phyloP scores from a whole-genome alignment of 35 echinoderm and acorn worm genomes.

The Anneissia japonica region DNA sequence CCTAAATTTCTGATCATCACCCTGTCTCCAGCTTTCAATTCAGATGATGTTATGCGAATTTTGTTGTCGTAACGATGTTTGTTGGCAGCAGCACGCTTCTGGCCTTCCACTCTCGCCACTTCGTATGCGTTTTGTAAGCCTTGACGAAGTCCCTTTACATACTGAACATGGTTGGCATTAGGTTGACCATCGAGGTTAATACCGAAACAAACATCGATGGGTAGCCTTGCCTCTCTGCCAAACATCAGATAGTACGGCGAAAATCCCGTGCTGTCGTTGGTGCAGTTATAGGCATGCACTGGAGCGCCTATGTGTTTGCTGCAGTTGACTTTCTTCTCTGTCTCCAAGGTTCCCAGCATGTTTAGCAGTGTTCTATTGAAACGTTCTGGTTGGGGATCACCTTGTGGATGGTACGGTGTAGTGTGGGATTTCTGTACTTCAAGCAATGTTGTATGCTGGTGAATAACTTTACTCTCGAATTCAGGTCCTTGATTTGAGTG shows the following conservation, averaged over 20 bases:
- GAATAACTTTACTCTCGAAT: constrained; percentile 26
- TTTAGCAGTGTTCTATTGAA: constrained; percentile 55
- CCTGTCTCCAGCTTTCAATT: neutral
- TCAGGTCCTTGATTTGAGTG: too few species aligned
- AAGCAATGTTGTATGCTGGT: constrained; percentile 32
- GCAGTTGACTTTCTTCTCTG: constrained; percentile 48
- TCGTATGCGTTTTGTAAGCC: constrained; percentile 27
- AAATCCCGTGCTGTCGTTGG: constrained; percentile 40
- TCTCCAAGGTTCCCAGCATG: constrained; percentile 36
- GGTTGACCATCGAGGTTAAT: constrained; percentile 11
- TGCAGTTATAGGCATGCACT: constrained; percentile 71
- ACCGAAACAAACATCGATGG: constrained; percentile 42
- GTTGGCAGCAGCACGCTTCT: constrained; percentile 7
- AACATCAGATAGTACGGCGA: constrained; percentile 52
- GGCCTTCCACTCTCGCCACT: neutral
- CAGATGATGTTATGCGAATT: neutral
- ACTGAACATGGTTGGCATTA: constrained; percentile 13
- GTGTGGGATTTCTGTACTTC: constrained; percentile 34
- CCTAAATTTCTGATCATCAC: neutral
- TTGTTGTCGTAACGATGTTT: constrained; percentile 29
- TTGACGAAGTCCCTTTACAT: constrained; percentile 13
- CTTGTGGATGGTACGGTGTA: constrained; percentile 13
- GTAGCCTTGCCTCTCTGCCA: constrained; percentile 36
- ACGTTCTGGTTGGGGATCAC: neutral
- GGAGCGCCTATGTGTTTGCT: constrained; percentile 24